Percentiles rank a stretch among this genome's conserved stretches.
Conservation (phyloP, 2,797 vertebrate species). For the Eulemur coronatus region DNA sequence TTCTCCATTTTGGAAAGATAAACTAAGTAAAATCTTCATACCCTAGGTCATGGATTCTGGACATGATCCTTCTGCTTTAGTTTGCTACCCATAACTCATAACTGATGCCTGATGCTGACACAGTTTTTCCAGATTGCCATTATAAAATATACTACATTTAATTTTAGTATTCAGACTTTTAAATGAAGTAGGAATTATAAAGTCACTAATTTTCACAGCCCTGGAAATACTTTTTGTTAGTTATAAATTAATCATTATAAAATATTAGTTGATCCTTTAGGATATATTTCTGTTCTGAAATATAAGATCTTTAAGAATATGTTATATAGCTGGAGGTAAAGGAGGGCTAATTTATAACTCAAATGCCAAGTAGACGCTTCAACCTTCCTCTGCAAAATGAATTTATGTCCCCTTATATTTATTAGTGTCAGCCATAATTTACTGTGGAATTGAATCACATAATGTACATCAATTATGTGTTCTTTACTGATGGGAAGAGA, state of each 20-base stretch:
- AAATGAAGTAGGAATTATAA: conserved; percentile 9
- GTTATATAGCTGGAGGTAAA: conserved; percentile 48
- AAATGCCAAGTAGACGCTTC: conserved; percentile 59
- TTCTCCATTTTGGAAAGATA: background rate
- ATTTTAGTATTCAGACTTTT: conserved; percentile 32
- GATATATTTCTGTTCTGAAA: conserved; percentile 30
- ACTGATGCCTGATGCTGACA: background rate
- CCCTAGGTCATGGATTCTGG: background rate
- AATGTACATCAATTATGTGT: conserved; percentile 75
- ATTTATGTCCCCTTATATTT: conserved; percentile 66
- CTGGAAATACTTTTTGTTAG: conserved; percentile 48
- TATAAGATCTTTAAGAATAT: conserved; percentile 51
- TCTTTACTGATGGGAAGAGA: conserved; percentile 42
- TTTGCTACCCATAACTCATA: background rate
- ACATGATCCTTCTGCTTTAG: background rate
- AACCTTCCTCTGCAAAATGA: conserved; percentile 60
- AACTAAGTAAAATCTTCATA: background rate
- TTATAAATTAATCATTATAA: conserved; percentile 60
- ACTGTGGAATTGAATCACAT: conserved; percentile 63
- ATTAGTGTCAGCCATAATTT: conserved; percentile 72
- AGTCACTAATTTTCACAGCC: conserved; percentile 49
- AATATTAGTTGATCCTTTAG: conserved; percentile 41
- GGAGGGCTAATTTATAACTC: conserved; percentile 65
- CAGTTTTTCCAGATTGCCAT: background rate
- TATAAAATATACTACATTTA: conserved; percentile 23